Evolutionary conservation across 2,888 invertebrate genomes (phyloP), one percentile per base, ranked within the genome.

Genomic region (Pseudolycoriella hygida): DNA sequence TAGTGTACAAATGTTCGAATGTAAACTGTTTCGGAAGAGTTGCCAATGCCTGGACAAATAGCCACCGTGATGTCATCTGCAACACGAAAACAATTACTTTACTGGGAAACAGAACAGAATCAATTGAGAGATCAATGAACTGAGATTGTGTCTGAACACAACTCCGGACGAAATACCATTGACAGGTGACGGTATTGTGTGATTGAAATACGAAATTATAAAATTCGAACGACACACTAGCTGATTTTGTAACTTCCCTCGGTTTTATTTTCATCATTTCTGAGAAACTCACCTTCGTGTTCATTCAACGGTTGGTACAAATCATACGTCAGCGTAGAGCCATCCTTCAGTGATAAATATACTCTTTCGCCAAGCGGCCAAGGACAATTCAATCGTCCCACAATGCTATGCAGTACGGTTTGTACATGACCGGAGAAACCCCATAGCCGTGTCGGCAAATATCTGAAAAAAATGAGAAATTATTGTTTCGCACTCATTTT

Each of bases 371-470:
- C 89, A 54, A 83, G 77, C 1, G 88, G 86, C 79, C 86, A 84
- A 44, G 89, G 89, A 57, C 90, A 87, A 50, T 82, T 77, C 18
- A 90, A 82, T 46, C 92, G 75, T 18, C 87, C 86, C 49, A 87
- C 80, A 51, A 86, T 73, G 56, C 89, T 92, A 67, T 93, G 93
- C 44, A 92, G 68, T 48, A 92, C 82, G 2, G 93, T 93, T 64
- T 94, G 93, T 17, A 93, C 78, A 64, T 94, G 93, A 11, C 93
- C 93, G 64, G 89, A 92, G 64, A 88, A 89, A 47, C 94, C 94
- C 93, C 93, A 94, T 53, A 93, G 64, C 52, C 86, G 71, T 43
- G 92, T 87, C 43, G 92, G 92, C 53, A 81, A 71, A 65, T 92
- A 92, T 47, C 90, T 92, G 8, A 25, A 25, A 25, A 4, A 25